These are phyloP conservation scores for Selene dorsalis DNA, from an alignment of 2,797 vertebrate genomes.

Conservation along the genomic window DNA sequence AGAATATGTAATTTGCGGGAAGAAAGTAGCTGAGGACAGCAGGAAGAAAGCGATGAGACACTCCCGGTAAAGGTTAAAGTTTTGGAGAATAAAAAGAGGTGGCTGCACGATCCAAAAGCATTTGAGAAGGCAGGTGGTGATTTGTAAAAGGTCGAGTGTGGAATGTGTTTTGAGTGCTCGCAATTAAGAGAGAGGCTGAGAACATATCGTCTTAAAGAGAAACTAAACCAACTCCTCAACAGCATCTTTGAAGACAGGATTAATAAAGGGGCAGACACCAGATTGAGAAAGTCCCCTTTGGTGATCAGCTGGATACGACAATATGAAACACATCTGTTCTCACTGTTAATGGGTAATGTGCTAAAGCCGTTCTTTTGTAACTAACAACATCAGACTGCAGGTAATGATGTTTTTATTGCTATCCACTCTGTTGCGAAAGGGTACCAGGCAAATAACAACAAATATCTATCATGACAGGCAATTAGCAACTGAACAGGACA, in stretches of 20 bases:
- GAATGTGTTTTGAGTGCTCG: not conserved
- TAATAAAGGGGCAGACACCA: not conserved
- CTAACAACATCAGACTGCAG: not conserved
- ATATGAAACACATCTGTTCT: not conserved
- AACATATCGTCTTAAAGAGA: not conserved
- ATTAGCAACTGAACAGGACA: not conserved
- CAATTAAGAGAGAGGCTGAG: constrained; percentile 1
- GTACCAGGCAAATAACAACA: not conserved
- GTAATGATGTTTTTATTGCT: not conserved
- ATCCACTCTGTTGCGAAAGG: not conserved
- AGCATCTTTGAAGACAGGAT: not conserved
- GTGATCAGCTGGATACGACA: not conserved
- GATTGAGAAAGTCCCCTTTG: not conserved
- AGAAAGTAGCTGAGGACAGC: constrained; percentile 24
- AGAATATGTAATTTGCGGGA: constrained; percentile 17
- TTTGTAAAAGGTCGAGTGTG: not conserved
- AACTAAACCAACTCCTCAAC: not conserved
- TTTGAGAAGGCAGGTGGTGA: constrained; percentile 9
- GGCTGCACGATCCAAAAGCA: not conserved
- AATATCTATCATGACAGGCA: not conserved
- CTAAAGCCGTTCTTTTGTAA: not conserved
- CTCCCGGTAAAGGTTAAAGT: constrained; percentile 32
- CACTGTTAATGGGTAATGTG: not conserved
- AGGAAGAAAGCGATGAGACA: constrained; percentile 13
- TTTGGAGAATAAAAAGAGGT: constrained; percentile 6